These are phyloP conservation scores for Hirtodrosophila alboralis DNA, from an alignment of 2,888 invertebrate genomes.

Conservation along the genomic window DNA sequence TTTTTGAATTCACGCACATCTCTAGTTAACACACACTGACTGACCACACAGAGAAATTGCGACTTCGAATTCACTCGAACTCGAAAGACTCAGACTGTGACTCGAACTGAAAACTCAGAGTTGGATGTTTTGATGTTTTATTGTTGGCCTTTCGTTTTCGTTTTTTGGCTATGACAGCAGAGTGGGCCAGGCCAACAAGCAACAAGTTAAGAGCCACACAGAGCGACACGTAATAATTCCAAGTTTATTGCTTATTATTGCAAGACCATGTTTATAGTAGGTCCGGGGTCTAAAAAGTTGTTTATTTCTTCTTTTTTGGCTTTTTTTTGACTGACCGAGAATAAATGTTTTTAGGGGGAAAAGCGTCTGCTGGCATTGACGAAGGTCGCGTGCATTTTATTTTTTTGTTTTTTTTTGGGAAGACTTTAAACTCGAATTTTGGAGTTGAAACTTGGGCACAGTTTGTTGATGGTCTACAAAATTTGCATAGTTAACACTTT, in stretches of 20 bases:
- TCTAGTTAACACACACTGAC: too few relatives aligned
- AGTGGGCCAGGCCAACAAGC: too few relatives aligned
- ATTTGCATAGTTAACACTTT: slow-evolving; percentile 65
- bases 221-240: slow-evolving; percentile 69
- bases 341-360: slow-evolving; percentile 31
- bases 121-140: too few relatives aligned
- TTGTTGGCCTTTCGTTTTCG: slow-evolving; percentile 73
- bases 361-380: slow-evolving; percentile 53
- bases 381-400: slow-evolving; percentile 51
- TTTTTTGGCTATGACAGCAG: too few relatives aligned
- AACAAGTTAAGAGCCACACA: slow-evolving; percentile 1
- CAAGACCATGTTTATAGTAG: slow-evolving; percentile 42
- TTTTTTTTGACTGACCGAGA: slow-evolving; percentile 36
- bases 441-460: slow-evolving; percentile 1
- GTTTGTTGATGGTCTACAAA: slow-evolving; percentile 18
- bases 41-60: too few relatives aligned
- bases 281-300: slow-evolving; percentile 10
- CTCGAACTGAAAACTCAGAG: too few relatives aligned
- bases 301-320: too few relatives aligned
- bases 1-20: too few relatives aligned
- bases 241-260: slow-evolving; percentile 67
- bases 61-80: too few relatives aligned
- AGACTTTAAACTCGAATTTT: too few relatives aligned
- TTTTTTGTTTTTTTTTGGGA: too few relatives aligned
- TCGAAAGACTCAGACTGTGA: too few relatives aligned